Percentiles rank a stretch among this genome's conserved stretches.
Conservation (phyloP, 2,113 vertebrate species). For the Entomyzon cyanotis region DNA sequence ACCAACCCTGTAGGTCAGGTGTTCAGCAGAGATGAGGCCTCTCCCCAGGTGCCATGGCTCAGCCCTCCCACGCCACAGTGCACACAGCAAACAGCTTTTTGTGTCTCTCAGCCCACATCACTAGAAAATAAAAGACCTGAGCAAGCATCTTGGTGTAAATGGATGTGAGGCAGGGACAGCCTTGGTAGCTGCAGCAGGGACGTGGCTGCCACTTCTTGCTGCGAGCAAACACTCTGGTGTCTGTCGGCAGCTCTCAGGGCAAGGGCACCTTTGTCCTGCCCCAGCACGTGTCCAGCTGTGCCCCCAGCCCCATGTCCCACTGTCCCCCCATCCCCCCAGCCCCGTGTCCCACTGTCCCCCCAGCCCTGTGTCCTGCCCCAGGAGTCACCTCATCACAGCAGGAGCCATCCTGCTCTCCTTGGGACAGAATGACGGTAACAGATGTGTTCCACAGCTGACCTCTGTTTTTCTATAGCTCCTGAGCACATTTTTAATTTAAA, state of each 20-base stretch:
- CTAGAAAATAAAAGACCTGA: not conserved
- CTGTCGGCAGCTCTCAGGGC: not conserved
- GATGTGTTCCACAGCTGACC: not conserved
- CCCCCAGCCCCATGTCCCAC: not conserved
- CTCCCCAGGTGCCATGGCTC: fast-evolving
- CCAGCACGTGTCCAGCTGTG: no score
- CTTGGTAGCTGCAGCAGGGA: not conserved
- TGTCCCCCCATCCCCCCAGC: not conserved
- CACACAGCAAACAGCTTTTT: no score
- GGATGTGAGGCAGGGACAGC: not conserved
- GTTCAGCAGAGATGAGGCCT: not conserved
- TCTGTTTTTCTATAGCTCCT: not conserved
- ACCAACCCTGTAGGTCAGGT: not conserved
- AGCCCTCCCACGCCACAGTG: fast-evolving
- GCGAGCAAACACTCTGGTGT: not conserved
- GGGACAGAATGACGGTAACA: not conserved
- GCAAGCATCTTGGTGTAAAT: no score
- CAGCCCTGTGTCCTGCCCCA: fast-evolving
- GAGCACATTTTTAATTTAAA: slow-evolving; percentile 14
- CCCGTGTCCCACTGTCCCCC: fast-evolving
- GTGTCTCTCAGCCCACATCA: not conserved
- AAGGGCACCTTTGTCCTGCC: no score
- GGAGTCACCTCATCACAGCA: not conserved
- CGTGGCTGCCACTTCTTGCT: fast-evolving
- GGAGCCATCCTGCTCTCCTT: not conserved